Base-by-base conservation (phyloP, 2,113 vertebrate species). In the Bubo scandiacus region DNA sequence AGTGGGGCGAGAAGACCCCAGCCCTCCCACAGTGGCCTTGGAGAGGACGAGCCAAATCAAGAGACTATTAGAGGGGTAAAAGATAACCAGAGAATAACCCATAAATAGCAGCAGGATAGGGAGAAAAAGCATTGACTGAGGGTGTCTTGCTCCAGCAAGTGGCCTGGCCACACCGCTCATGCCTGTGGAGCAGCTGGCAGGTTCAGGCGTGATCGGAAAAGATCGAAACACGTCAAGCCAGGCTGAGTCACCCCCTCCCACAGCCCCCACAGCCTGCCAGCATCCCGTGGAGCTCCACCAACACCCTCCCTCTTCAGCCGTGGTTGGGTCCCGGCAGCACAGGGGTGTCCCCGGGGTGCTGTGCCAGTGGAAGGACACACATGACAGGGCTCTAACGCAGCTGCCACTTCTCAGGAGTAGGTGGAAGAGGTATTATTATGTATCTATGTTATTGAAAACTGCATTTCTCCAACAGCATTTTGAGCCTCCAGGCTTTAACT, bases 181-280 rank as follows among this genome's bases (percentile, higher is more conserved):
- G 1, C 10, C 22, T 2, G 34, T 6, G 0, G 9, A 55, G 55
- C 13, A 20, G 6, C 17, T 1, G 0, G 49, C 67, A 65, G 59
- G 90, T 68, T 68, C 45, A 68, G 72, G 21, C 54, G 3, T 3
- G 80, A 15, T 2, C 5, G 38, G 49, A 77, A 71, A 15, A 55
- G 74, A 55, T 9, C 0, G 0, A 55, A 52, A 40, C 38, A 47
- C 10, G 3, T 66, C 92, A 78, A n/a, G 78, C 7, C 6, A 1
- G 0, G 10, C 34, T 70, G 55, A 91, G 55, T 51, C 68, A 87
- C 38, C 75, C 36, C n/a, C 12, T 59, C n/a, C 20, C 59, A 4
- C 17, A 2, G 87, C 59, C 70, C 84, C 43, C 15, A 13, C 4
- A 4, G 68, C 43, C 81, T 6, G 2, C 29, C 36, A 27, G 25